Conservation (phyloP, 1,140 invertebrate genomes). For the Pachypsylla venusta region DNA sequence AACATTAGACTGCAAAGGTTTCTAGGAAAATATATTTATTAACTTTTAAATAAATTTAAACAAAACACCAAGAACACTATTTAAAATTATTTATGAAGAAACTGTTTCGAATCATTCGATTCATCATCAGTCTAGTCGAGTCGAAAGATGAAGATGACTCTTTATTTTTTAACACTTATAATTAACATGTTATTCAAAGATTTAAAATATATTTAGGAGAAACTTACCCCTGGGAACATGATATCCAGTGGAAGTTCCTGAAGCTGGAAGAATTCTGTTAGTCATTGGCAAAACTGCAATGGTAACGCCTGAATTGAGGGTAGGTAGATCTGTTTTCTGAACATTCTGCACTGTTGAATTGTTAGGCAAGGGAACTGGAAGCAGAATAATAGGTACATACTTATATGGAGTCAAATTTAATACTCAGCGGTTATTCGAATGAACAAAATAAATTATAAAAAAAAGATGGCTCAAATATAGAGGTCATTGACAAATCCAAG, state of each 20-base stretch:
- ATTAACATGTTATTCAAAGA: background rate
- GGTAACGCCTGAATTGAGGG: background rate
- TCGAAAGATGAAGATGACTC: no score
- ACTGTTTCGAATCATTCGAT: no score
- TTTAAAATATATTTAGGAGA: background rate
- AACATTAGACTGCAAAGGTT: no score
- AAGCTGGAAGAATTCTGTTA: background rate
- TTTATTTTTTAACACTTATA: background rate
- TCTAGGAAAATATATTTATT: no score
- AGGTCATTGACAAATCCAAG: no score
- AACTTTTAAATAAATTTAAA: background rate
- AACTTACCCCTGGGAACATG: slow-evolving; percentile 3
- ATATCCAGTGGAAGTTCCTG: background rate
- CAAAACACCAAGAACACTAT: background rate
- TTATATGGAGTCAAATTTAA: background rate
- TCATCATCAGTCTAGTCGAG: no score
- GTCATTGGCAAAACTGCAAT: background rate
- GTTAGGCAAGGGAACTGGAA: background rate
- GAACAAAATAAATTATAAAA: background rate
- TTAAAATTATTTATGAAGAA: background rate
- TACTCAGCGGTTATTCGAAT: background rate
- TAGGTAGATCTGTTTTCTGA: no score
- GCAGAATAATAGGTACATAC: background rate
- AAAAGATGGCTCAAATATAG: background rate
- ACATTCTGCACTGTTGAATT: background rate